A percentile compares a stretch with the other conserved stretches of the same genome.
Evolutionary conservation across 2,888 invertebrate genomes (phyloP).

Genomic region (Pelosia muscerda): DNA sequence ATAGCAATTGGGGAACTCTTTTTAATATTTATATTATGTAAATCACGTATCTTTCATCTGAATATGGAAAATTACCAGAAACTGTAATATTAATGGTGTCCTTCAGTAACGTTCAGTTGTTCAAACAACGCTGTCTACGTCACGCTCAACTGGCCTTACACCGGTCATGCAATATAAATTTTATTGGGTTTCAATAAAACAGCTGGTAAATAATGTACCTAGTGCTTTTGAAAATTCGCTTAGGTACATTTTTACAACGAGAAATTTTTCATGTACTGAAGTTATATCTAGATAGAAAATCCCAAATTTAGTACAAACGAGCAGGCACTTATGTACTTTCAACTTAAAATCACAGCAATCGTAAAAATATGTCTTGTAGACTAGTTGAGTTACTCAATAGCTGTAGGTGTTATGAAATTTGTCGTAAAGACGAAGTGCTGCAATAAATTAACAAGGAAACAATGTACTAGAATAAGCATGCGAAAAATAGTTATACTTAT

Average conservation of each 20-base stretch:
- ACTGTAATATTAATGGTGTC: slow-evolving; percentile 33
- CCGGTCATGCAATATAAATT: slow-evolving; percentile 5
- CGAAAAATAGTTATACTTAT: too few relatives aligned
- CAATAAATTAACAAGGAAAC: slow-evolving; percentile 34
- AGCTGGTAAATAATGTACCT: background rate
- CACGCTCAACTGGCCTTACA: slow-evolving; percentile 26
- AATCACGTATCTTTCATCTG: slow-evolving; percentile 30
- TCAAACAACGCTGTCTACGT: slow-evolving; percentile 37
- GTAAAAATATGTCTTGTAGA: slow-evolving; percentile 12
- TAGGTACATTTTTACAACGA: background rate
- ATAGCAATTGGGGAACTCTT: slow-evolving; percentile 16
- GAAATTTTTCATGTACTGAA: background rate
- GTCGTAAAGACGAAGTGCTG: slow-evolving; percentile 34
- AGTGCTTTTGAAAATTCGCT: background rate
- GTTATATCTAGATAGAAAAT: too few relatives aligned
- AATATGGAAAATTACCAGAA: slow-evolving; percentile 44
- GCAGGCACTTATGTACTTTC: background rate
- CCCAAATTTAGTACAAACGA: too few relatives aligned
- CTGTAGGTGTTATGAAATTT: slow-evolving; percentile 44
- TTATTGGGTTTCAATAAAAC: background rate
- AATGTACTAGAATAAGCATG: too few relatives aligned
- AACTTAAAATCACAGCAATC: background rate
- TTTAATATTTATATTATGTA: slow-evolving; percentile 16
- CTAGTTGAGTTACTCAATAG: slow-evolving; percentile 41
- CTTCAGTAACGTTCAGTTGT: slow-evolving; percentile 50